Conservation (phyloP, 30 jellyfish, hydroid and myxozoan genomes). For the Turritopsis dohrnii region DNA sequence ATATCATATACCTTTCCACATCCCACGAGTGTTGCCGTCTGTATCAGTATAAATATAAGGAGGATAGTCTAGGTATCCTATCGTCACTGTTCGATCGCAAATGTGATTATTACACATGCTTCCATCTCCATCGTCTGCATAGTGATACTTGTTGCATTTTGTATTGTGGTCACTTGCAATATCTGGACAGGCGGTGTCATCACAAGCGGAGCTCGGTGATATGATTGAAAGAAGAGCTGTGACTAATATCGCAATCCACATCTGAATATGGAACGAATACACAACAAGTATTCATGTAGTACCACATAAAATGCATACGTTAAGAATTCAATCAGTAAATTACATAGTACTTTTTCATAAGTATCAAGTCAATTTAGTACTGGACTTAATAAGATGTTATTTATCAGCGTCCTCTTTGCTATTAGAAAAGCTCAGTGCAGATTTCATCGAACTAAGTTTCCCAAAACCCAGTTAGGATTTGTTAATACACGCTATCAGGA, state of each 20-base stretch:
- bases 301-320: no score
- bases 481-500: no score
- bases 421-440: no score
- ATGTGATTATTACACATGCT: not conserved
- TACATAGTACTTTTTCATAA: no score
- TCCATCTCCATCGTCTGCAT: not conserved
- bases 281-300: not conserved
- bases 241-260: not conserved
- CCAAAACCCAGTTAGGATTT: no score
- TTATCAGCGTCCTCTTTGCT: no score
- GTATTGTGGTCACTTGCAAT: not conserved
- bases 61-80: not conserved
- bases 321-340: no score
- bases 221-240: not conserved
- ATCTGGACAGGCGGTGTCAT: not conserved
- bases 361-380: no score
- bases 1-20: not conserved
- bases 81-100: not conserved
- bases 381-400: no score
- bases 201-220: not conserved
- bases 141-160: not conserved
- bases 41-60: not conserved
- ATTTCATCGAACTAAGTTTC: no score
- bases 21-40: not conserved
- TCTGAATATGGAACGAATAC: not conserved